Evolutionary conservation across 2,888 invertebrate species (phyloP), one percentile per base, ranked within the genome.

Genomic region (Drosophila monieri): DNA sequence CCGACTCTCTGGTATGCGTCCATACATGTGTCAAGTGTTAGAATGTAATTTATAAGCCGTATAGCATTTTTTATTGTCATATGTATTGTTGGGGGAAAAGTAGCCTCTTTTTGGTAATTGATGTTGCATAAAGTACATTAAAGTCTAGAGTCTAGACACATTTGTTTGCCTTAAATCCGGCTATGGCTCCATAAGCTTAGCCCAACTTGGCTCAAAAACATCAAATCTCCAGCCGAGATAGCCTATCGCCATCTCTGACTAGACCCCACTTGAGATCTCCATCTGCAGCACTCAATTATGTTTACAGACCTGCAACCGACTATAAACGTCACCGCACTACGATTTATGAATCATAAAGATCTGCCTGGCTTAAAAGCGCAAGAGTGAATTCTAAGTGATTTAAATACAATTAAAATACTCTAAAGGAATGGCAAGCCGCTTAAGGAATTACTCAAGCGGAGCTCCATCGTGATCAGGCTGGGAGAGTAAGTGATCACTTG

Each of bases 321-420:
- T 27, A 48, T 65, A 65, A 68, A 60, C 46, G 83, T 60, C 78
- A 47, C 32, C 32, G 60, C 48, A 25, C 41, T 41, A 48, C 64
- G 56, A 68, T 65, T 83, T 73, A 81, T 79, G 75, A 75, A 75
- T 83, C 73, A 67, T 81, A 74, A 23, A 64, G 9, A n/a, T 14
- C 15, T 9, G n/a, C 53, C 12, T 5, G 23, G 65, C 39, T 46
- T 46, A n/a, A 56, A 10, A 21, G 60, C 54, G 62, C 75, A 75
- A 68, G 60, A 60, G 60, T 48, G 69, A 69, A 68, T 80, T 80
- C 80, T 85, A 80, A 85, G 79, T 85, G 77, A 75, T 73, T 67
- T 76, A 75, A 80, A 74, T 64, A 78, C 76, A 80, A 80, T 80
- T 78, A 78, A 76, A 61, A 37, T 37, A 23, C 27, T 62, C 44